A percentile compares a stretch with the other conserved stretches of the same genome.
phyloP scores from a whole-genome alignment of 2,113 vertebrate genomes.

The Hemichromis elongatus region DNA sequence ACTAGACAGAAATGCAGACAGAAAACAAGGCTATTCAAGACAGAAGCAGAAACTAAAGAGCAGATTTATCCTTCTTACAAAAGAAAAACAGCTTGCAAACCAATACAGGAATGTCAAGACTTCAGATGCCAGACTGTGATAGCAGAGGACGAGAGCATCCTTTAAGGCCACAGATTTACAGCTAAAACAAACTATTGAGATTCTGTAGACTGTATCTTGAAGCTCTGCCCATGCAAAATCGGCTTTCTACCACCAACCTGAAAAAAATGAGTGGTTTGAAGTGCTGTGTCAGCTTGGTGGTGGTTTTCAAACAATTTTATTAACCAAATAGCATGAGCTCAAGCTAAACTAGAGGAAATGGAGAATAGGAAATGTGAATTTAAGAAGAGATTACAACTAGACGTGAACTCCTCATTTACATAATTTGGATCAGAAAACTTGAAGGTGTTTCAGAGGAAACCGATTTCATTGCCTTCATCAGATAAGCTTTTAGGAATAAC shows the following conservation, averaged over 20 bases:
- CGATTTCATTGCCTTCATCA: not conserved
- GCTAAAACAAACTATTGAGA: slow-evolving; percentile 15
- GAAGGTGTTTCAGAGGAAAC: not conserved
- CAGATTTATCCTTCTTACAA: not conserved
- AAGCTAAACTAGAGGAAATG: not conserved
- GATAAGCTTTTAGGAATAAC: not conserved
- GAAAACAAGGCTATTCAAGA: not conserved
- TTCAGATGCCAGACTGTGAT: slow-evolving; percentile 51
- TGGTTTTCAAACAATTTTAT: not conserved
- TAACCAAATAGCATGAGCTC: not conserved
- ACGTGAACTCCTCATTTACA: not conserved
- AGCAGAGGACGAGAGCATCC: slow-evolving; percentile 10
- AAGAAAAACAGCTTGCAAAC: slow-evolving; percentile 16
- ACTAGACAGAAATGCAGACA: not conserved
- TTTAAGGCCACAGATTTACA: not conserved
- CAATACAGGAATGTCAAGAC: slow-evolving; percentile 46
- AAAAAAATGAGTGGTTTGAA: not conserved
- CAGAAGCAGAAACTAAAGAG: not conserved
- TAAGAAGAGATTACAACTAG: not conserved
- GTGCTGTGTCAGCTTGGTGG: not conserved
- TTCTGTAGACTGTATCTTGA: slow-evolving; percentile 38
- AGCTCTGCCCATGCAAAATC: slow-evolving; percentile 45
- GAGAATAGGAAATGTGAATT: not conserved
- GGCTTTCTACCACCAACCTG: not conserved
- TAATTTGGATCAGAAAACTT: not conserved